Evolutionary conservation across 2,113 vertebrate species (phyloP).

Genomic region (Lipotes vexillifer): DNA sequence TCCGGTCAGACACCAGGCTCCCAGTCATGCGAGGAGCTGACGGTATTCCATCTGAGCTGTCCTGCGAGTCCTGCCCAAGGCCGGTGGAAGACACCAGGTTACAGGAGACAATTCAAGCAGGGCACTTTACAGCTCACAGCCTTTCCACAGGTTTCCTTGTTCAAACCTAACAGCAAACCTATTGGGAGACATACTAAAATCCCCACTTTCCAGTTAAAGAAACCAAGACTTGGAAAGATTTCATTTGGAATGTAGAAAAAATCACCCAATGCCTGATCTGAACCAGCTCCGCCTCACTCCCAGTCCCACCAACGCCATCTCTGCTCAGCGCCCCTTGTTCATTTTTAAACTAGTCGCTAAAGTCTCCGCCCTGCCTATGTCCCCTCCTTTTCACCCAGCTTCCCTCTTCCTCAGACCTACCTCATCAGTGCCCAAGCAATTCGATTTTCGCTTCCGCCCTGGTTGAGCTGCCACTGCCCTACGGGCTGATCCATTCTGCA

Average conservation of each 20-base stretch:
- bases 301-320: neutral
- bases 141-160: neutral
- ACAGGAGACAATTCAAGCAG: neutral
- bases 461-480: conserved; percentile 84
- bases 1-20: conserved; percentile 93
- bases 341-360: neutral
- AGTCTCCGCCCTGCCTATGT: too few species aligned
- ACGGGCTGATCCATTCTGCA: conserved; percentile 89
- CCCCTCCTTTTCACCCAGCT: neutral
- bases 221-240: neutral
- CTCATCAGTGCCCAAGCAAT: conserved; percentile 89
- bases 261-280: neutral
- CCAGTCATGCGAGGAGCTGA: conserved; percentile 93
- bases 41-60: conserved; percentile 93
- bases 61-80: conserved; percentile 89
- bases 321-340: neutral
- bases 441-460: conserved; percentile 91
- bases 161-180: neutral
- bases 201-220: neutral
- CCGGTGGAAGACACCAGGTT: neutral
- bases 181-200: neutral
- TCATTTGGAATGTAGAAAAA: neutral
- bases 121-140: neutral
- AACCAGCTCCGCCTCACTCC: neutral
- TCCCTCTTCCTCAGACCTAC: conserved; percentile 70